Evolutionary conservation across 2,888 invertebrate genomes (phyloP), one percentile per base, ranked within the genome.

Genomic region (Agelastica alni): DNA sequence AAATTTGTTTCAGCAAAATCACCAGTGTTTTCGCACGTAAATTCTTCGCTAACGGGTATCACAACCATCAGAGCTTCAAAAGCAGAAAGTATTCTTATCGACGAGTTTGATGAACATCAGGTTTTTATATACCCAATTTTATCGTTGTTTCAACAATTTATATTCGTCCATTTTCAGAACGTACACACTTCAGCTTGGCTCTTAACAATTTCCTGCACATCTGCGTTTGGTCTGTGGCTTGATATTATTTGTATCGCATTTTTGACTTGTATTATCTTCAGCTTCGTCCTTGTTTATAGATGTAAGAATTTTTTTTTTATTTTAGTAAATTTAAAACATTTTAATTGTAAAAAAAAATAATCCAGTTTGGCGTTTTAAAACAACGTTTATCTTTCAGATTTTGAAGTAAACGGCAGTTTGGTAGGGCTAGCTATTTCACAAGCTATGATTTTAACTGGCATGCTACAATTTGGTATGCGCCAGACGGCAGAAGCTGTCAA

Each of bases 401-500:
- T 45, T n/a, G 18, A 42, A 12, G 64, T 65, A 14, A 65, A 59
- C 56, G 68, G 67, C 4, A 70, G 70, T 56, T 59, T 70, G 7
- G 68, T 70, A 4, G 72, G 72, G 31, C 46, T 72, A 4, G 72
- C 71, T 1, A 60, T 72, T 12, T 70, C 56, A 36, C 59, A 59
- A 28, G 46, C 51, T 7, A 17, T 59, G n/a, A 53, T 56, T 18
- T 10, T 59, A 10, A 51, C 71, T 52, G 91, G 89, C 57, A 88
- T 91, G 86, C 82, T 92, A 52, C 91, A 91, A 71, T 85, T 88
- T 77, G 90, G 89, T 3, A 85, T 92, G 66, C 81, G 90, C 54
- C 90, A 91, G 74, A 84, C 87, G 26, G 88, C 91, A 0, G 92
- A 93, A 70, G 83, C 85, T 12, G 79, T 86, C 39, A 85, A 85